Evolutionary conservation across 1,140 invertebrate species (phyloP).

Genomic region (Holotrichia oblita): DNA sequence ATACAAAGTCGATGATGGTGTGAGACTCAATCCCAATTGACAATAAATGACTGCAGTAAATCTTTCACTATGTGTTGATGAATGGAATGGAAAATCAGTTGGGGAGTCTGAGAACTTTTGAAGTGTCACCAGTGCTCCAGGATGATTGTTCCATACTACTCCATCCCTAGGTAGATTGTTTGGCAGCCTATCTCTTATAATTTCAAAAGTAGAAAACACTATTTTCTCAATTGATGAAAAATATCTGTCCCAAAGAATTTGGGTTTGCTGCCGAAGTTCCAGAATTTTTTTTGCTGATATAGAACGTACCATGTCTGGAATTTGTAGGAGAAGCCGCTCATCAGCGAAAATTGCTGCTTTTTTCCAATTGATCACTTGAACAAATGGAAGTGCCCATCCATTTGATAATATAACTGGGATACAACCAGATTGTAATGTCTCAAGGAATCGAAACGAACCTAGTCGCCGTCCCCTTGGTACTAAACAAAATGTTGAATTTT

Average conservation of each 20-base stretch:
- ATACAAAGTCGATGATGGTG: constrained; percentile 79
- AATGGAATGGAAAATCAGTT: constrained; percentile 62
- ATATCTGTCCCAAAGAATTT: constrained; percentile 95
- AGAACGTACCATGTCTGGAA: constrained; percentile 90
- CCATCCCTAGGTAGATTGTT: constrained; percentile 77
- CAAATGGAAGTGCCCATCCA: constrained; percentile 96
- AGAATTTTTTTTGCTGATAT: constrained; percentile 84
- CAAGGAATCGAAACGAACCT: constrained; percentile 96
- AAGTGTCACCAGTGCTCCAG: constrained; percentile 86
- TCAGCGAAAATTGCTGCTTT: constrained; percentile 93
- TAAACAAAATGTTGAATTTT: constrained; percentile 98
- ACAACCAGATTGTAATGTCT: constrained; percentile 93
- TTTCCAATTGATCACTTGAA: constrained; percentile 97
- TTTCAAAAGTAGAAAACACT: constrained; percentile 94
- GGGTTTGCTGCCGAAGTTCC: constrained; percentile 89
- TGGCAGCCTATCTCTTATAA: constrained; percentile 86
- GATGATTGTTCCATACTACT: constrained; percentile 87
- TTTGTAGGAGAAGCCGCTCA: constrained; percentile 92
- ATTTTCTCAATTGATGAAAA: constrained; percentile 98
- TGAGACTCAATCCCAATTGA: constrained; percentile 74
- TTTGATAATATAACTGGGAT: constrained; percentile 97
- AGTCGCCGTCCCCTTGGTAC: constrained; percentile 96
- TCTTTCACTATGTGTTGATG: constrained; percentile 66
- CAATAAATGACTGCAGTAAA: constrained; percentile 93
- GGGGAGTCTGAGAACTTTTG: constrained; percentile 82